Conservation (phyloP, 2,888 invertebrate genomes). For the Gisinianus flammeolus region DNA sequence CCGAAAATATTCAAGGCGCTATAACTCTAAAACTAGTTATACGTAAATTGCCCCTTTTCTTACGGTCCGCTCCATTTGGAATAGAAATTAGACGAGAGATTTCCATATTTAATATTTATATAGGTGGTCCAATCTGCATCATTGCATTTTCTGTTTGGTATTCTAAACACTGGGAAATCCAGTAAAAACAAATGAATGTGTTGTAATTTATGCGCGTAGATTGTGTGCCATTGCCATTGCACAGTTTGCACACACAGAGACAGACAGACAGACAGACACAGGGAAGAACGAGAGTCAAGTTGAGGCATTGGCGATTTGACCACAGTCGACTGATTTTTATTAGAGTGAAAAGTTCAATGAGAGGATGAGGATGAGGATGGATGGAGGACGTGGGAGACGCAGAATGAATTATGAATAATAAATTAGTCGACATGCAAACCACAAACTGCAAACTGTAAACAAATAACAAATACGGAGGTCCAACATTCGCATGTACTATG, state of each 20-base stretch:
- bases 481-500: not conserved
- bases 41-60: not conserved
- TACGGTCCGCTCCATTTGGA: not conserved
- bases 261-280: no score
- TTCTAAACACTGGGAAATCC: not conserved
- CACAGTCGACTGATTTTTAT: not conserved
- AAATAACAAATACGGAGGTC: not conserved
- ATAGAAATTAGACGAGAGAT: not conserved
- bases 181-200: not conserved
- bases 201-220: no score
- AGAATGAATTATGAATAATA: slow-evolving; percentile 22
- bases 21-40: no score
- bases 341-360: not conserved
- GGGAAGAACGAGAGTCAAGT: no score
- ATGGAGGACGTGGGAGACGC: not conserved
- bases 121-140: not conserved
- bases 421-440: not conserved
- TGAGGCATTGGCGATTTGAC: not conserved
- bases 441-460: not conserved
- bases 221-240: not conserved
- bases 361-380: not conserved
- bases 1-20: not conserved
- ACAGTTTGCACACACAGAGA: not conserved
- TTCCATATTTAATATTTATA: not conserved
- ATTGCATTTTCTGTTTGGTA: not conserved